Evolutionary conservation across 2,888 invertebrate species (phyloP), one percentile per base, ranked within the genome.

Genomic region (Fissipunctia ypsillon): DNA sequence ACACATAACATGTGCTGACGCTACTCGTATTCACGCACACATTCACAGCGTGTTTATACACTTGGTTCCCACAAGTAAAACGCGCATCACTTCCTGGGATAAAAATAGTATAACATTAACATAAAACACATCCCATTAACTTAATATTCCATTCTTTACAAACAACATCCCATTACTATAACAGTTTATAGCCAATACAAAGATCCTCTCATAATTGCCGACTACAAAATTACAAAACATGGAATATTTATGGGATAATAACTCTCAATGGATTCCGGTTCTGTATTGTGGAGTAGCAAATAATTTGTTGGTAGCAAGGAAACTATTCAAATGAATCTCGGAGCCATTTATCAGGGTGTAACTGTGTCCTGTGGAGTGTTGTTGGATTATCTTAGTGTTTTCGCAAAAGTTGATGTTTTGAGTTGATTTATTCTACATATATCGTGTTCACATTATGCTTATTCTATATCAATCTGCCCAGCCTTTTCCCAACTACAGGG

Each of bases 261-360:
- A 86, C 80, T 84, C 78, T 75, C 67, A 76, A 86, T 74, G 79
- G 65, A 73, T 77, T 73, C 80, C 85, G 83, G 56, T 54, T 56
- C 28, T 68, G 76, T 52, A 78, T 75, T 64, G 60, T 71, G 60
- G 56, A 57, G 57, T 12, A 72, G 69, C 72, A 78, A 85, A 85
- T 82, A 69, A 82, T 82, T 85, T 85, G 85, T 82, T 78, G 41
- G 31, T 72, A 71, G 56, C 69, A 70, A 76, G 78, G 87, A 86
- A 86, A 88, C 86, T 88, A 86, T 86, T 86, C 86, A 80, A 82
- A 84, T 88, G 80, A 84, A 88, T 86, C 83, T 82, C 70, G 35
- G 14, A 28, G 48, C 72, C 76, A 84, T 86, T 88, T 81, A 78
- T 88, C 72, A 73, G 70, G 43, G 60, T 69, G 52, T 76, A 79